These are phyloP conservation scores for Bolinopsis microptera DNA, from an alignment of 37 sponge, comb jelly and placozoan genomes.

Conservation along the genomic window DNA sequence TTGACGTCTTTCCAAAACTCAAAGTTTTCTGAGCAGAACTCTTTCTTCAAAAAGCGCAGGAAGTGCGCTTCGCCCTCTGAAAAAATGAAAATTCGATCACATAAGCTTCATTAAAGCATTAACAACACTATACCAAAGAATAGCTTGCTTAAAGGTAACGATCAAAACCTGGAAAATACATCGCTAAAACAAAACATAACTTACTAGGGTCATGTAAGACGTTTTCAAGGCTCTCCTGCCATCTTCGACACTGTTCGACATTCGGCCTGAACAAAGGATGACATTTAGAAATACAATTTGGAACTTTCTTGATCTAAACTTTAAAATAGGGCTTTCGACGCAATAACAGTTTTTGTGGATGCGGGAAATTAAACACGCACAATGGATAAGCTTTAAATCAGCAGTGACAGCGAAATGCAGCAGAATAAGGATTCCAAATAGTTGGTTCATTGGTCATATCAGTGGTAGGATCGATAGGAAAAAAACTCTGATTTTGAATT, in stretches of 20 bases:
- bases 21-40: conserved; percentile 25
- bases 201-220: conserved; percentile 56
- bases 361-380: too few relatives aligned
- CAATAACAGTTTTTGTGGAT: too few relatives aligned
- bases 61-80: conserved; percentile 57
- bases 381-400: too few relatives aligned
- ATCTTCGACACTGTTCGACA: neutral
- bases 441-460: neutral
- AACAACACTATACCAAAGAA: neutral
- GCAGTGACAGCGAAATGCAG: neutral
- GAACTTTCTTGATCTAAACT: too few relatives aligned
- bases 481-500: neutral
- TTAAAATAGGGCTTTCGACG: too few relatives aligned
- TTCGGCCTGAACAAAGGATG: neutral
- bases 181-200: too few relatives aligned
- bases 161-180: too few relatives aligned
- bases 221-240: conserved; percentile 47
- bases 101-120: neutral
- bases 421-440: neutral
- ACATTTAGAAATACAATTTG: too few relatives aligned
- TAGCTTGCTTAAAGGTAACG: neutral
- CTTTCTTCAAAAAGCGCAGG: neutral
- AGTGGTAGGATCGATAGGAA: neutral
- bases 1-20: conserved; percentile 47
- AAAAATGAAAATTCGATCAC: neutral